Base-by-base conservation (phyloP, 2,113 vertebrate genomes). In the Acrocephalus arundinaceus region DNA sequence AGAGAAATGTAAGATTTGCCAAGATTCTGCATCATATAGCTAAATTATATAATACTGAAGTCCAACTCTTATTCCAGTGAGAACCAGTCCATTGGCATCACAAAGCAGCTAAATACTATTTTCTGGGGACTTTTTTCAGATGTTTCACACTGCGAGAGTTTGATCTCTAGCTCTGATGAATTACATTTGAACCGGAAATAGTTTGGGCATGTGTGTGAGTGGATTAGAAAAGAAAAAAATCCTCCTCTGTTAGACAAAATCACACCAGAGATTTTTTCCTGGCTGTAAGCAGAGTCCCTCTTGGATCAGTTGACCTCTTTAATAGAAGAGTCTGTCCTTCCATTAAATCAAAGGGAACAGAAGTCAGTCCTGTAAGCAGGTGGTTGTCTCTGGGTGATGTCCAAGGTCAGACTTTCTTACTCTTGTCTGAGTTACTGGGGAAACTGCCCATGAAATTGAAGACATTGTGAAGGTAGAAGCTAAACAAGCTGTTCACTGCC, bases 271-370 rank as follows among this genome's bases (percentile, higher is more conserved):
- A 22, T 77, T 72, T 85, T 82, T 85, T 72, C 33, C 30, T 30
- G 61, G 21, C 49, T 51, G 13, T 93, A 77, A 70, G n/a, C 39
- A 83, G 52, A 62, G 45, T 62, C 27, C 54, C 33, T 86, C 39
- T 83, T 80, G 75, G 74, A 89, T 81, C 39, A 70, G 24, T 48
- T 73, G 89, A 88, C 76, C 62, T 89, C 35, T 94, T 86, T 79
- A 72, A 84, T 39, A 59, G 70, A 85, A 92, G 63, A 73, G 49
- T 57, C 62, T 85, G 83, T 92, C 75, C 52, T 89, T 84, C 68
- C 73, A 73, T 72, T 93, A 94, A 93, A 91, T 93, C 54, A 89
- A 91, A 96, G 21, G 20, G 30, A 91, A 63, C 33, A 80, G 68
- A 84, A 89, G 68, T 91, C 72, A 68, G 76, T 91, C 80, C 76